These are phyloP conservation scores for Brachionichthys hirsutus DNA, from an alignment of 2,113 vertebrate species.

Conservation along the genomic window DNA sequence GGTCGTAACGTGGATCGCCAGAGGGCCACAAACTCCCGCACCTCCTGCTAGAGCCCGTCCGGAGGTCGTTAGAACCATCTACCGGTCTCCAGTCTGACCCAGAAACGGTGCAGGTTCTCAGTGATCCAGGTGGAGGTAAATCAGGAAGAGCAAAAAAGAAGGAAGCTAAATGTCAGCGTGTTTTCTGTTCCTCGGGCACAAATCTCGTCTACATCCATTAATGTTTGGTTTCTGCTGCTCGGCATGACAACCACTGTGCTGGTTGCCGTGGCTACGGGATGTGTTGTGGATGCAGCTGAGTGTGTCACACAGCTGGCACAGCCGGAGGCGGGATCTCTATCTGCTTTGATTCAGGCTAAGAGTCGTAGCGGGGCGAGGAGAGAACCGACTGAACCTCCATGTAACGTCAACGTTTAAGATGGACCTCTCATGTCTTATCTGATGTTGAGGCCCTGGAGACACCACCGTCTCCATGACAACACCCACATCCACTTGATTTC, in stretches of 20 bases:
- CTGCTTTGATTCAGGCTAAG: neutral
- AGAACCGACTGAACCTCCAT: neutral
- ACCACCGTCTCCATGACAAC: neutral
- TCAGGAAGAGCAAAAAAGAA: too few relatives aligned
- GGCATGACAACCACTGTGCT: neutral
- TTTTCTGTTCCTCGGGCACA: too few relatives aligned
- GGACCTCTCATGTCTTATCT: neutral
- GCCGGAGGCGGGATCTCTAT: too few relatives aligned
- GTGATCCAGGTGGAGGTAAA: too few relatives aligned
- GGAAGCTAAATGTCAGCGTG: too few relatives aligned
- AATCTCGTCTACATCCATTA: too few relatives aligned
- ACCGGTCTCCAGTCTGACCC: too few relatives aligned
- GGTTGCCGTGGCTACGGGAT: neutral
- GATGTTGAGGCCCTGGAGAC: neutral
- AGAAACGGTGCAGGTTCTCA: too few relatives aligned
- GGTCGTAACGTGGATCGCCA: constrained; percentile 75
- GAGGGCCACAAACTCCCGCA: constrained; percentile 65
- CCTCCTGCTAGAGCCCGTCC: constrained; percentile 1
- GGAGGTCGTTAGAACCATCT: too few relatives aligned
- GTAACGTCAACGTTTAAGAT: neutral
- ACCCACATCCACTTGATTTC: too few relatives aligned
- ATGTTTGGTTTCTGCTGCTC: too few relatives aligned
- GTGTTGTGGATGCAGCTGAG: neutral
- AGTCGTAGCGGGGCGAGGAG: neutral
- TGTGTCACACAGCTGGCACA: neutral